Conservation (phyloP, 2,113 vertebrate genomes). For the Limanda limanda region DNA sequence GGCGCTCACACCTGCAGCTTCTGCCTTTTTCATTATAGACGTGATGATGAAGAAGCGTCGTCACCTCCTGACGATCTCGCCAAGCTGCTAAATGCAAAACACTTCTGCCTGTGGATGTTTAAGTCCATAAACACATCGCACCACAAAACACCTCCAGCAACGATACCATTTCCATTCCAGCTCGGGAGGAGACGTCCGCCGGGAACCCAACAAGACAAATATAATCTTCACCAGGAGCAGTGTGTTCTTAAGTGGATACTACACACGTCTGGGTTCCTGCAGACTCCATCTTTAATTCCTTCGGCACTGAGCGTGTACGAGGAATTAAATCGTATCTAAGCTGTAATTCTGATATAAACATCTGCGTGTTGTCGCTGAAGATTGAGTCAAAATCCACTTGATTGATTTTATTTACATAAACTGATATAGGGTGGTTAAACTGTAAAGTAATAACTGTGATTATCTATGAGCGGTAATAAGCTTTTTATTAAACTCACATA, state of each 20-base stretch:
- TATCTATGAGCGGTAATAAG: no score
- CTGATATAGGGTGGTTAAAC: no score
- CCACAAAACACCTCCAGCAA: conserved; percentile 30
- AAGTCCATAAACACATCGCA: conserved; percentile 20
- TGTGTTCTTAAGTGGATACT: background rate
- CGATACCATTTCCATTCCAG: background rate
- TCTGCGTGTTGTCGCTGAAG: no score
- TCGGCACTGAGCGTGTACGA: no score
- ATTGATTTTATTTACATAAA: no score
- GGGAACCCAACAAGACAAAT: conserved; percentile 5
- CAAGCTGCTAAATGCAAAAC: conserved; percentile 42
- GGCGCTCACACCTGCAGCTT: conserved; percentile 8
- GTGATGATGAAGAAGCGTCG: conserved; percentile 44
- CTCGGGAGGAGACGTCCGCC: background rate
- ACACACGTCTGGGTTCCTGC: background rate
- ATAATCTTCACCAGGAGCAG: background rate
- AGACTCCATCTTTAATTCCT: no score
- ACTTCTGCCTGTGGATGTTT: conserved; percentile 38
- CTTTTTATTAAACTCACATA: no score
- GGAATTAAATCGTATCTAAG: no score
- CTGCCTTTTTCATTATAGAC: conserved; percentile 16
- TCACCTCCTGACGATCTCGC: conserved; percentile 18
- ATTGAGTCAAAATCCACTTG: no score
- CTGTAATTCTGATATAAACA: no score
- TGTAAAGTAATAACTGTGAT: no score